Evolutionary conservation across 2,113 vertebrate species (phyloP).

Genomic region (Microtus richardsoni): DNA sequence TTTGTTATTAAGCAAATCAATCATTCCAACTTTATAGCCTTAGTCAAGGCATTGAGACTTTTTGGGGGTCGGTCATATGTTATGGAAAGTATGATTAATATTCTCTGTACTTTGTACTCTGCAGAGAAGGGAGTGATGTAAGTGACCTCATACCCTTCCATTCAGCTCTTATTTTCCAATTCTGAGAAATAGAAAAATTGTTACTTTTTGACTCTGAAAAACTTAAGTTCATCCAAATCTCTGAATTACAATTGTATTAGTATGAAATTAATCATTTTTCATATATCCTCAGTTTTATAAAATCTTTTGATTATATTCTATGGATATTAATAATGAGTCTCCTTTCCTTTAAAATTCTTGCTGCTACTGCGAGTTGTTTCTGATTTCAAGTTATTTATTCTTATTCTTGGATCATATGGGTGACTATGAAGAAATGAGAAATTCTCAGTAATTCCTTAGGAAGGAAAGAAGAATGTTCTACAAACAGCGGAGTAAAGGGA

Average conservation of each 20-base stretch:
- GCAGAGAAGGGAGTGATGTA: not conserved
- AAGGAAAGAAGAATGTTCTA: constrained; percentile 16
- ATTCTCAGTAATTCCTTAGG: constrained; percentile 19
- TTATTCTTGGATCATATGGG: constrained; percentile 35
- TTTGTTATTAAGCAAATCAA: not conserved
- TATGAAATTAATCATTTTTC: not conserved
- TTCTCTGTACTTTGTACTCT: not conserved
- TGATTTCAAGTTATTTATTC: constrained; percentile 22
- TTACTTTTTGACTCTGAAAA: not conserved
- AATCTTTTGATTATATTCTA: not conserved
- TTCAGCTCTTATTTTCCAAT: not conserved
- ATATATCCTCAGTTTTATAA: constrained; percentile 2
- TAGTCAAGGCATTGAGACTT: not conserved
- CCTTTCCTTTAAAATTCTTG: constrained; percentile 9
- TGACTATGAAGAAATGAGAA: constrained; percentile 11
- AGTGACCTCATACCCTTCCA: not conserved
- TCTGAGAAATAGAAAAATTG: constrained; percentile 35
- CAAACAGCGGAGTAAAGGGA: not conserved
- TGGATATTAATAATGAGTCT: constrained; percentile 10
- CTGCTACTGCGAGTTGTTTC: not conserved
- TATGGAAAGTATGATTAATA: not conserved
- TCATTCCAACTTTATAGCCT: not conserved
- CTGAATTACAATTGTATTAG: constrained; percentile 36
- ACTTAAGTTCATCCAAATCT: not conserved
- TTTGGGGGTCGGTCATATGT: not conserved